Base-by-base conservation (phyloP, 2,113 vertebrate species). In the Anhinga rufa region DNA sequence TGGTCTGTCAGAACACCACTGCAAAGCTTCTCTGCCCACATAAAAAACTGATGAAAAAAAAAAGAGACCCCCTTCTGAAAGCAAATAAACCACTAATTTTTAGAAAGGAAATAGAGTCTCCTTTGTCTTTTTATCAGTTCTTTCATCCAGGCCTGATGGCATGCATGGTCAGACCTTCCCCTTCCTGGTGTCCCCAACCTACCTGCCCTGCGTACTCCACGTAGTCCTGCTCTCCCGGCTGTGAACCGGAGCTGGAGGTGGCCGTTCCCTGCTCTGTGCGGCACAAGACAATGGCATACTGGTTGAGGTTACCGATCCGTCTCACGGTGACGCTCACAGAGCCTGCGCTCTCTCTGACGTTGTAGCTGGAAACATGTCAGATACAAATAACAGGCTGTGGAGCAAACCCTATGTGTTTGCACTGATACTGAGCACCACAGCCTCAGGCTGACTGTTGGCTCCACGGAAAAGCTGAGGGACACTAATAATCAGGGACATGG, bases 191-290 rank as follows among this genome's bases (percentile, higher is more conserved):
- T 10, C 22, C 17, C 36, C 24, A 49, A 42, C 97, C 82, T 94
- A 99, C 99, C 99, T 99, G 99, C 54, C 99, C 99, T 0, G 99
- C 98, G 0, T 99, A 98, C 58, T 99, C 99, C 95, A 99, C 95
- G 1, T 99, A 99, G 97, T 99, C 99, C 81, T 98, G 99, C 86
- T 98, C 98, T 11, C 99, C 99, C 0, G 98, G 98, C 4, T 22
- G 97, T 0, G 98, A 92, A 12, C 96, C 70, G 1, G 98, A 95
- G 49, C 96, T 96, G 38, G 99, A 98, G 12, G 98, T 98, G 91
- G 99, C 99, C 0, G 98, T 98, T 86, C 98, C 99, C 91, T 98
- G 99, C 86, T 99, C 98, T 0, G 99, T 99, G 24, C 96, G 99
- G 91, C 99, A 99, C 76, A 99, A 95, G 40, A 99, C 99, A 4